Base-by-base conservation (phyloP, 2,797 vertebrate genomes). In the Helostoma temminkii region DNA sequence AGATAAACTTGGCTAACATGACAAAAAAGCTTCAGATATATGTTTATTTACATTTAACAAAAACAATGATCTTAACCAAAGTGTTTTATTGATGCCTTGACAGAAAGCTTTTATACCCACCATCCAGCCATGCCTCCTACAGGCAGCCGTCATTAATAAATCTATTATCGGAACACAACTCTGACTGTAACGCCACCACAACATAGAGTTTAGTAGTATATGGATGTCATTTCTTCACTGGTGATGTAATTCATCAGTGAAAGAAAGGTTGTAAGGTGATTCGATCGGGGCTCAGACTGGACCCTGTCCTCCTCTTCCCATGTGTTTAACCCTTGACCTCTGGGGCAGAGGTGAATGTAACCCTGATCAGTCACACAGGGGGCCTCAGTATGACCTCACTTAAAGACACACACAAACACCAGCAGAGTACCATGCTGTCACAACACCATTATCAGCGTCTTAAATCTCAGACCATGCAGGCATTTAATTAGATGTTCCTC, bases 251-350 rank as follows among this genome's bases (percentile, higher is more conserved):
- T 24, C 32, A 32, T 10, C 32, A 32, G 9, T 5, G 30, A 60
- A 39, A 1, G 1, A 73, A 53, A 82, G 80, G 68, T 80, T 66
- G 74, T 1, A 46, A 39, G 53, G 54, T 56, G 54, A 45, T n/a
- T 25, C 0, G 22, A 37, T 48, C 36, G 18, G 46, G 37, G 26
- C 49, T 60, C 25, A 36, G 34, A 24, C 46, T 4, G 16, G 50
- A 73, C 49, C 32, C 74, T n/a, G 50, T n/a, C 47, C 45, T 60
- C 37, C 45, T 26, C 66, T 11, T 37, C 58, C 54, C 24, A 37
- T 87, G 64, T 83, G 42, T 78, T 88, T 85, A 81, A 87, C 85
- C 74, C 11, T 43, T 81, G 71, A 84, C 85, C 78, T 65, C 46
- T n/a, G 58, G 79, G 81, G 21, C 71, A 66, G 58, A 83, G 83